Conservation (phyloP, 1,140 invertebrate genomes). For the Chironomus striatipennis region DNA sequence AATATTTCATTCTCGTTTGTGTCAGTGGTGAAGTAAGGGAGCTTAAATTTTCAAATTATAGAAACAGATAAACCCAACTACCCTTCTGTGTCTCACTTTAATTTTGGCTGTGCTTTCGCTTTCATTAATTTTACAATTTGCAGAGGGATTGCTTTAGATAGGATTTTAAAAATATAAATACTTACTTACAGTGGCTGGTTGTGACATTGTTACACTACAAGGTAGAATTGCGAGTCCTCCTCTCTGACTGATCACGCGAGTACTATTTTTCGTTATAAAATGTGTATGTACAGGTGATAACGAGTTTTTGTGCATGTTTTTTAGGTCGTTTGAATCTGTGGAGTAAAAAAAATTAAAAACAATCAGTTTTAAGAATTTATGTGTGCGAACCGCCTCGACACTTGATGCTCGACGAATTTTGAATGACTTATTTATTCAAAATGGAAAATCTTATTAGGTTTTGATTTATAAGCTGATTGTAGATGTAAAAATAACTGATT, state of each 20-base stretch:
- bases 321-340: conserved; percentile 10
- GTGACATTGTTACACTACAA: conserved; percentile 25
- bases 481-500: no score
- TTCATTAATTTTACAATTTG: background rate
- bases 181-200: conserved; percentile 26
- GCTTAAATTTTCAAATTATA: no score
- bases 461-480: no score
- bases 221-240: conserved; percentile 24
- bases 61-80: no score
- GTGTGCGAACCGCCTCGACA: no score
- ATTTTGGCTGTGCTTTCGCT: background rate
- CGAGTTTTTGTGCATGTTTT: conserved; percentile 22
- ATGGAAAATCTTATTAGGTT: no score
- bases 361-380: background rate
- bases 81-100: background rate
- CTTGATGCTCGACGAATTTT: no score
- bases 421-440: no score
- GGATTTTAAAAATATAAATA: conserved; percentile 24
- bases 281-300: conserved; percentile 18
- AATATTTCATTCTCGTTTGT: no score
- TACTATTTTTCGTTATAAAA: conserved; percentile 25
- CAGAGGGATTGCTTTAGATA: background rate
- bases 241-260: conserved; percentile 23
- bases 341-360: background rate
- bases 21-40: no score